Evolutionary conservation across 2,797 vertebrate species (phyloP), one percentile per base, ranked within the genome.

Genomic region (Mionectes olivaceus): DNA sequence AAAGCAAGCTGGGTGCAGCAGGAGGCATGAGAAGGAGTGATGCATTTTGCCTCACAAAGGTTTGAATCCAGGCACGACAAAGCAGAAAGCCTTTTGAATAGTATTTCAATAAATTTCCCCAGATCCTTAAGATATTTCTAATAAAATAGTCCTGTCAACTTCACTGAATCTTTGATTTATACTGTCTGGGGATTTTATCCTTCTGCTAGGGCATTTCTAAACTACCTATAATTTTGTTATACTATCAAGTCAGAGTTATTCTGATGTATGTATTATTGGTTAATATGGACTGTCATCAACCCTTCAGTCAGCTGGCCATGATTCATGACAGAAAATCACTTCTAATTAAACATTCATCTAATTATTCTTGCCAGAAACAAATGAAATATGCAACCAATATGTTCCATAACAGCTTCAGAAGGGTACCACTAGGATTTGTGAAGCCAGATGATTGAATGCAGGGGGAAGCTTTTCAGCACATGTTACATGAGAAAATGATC

Each of bases 351-450:
- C 93, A 90, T 93, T 95, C 96, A 90, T 94, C 91, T 96, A 94
- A 96, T 96, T 96, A 96, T 96, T 96, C 95, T 93, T 96, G 94
- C 96, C 94, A 96, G 94, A 96, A 97, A 96, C 91, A 96, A 96
- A 91, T 96, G 95, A 94, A 96, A 96, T 93, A 96, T 93, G 93
- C 95, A 95, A 96, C 95, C 93, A 96, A 96, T 95, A 96, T 96
- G 93, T 94, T 97, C 94, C 90, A 50, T 93, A 96, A 94, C 90
- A 94, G 83, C 90, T 94, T 94, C 91, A 90, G 74, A 93, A 89
- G 77, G 74, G 67, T 76, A 87, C 94, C 88, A 73, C 65, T 89
- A 96, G 95, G 77, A 87, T 95, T 96, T 94, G 79, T 92, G 93
- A 95, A 95, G 93, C 88, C 90, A 92, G 90, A 95, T 95, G 88